Evolutionary conservation across 1,140 invertebrate species (phyloP), one percentile per base, ranked within the genome.

Genomic region (Neoseiulus cucumeris): DNA sequence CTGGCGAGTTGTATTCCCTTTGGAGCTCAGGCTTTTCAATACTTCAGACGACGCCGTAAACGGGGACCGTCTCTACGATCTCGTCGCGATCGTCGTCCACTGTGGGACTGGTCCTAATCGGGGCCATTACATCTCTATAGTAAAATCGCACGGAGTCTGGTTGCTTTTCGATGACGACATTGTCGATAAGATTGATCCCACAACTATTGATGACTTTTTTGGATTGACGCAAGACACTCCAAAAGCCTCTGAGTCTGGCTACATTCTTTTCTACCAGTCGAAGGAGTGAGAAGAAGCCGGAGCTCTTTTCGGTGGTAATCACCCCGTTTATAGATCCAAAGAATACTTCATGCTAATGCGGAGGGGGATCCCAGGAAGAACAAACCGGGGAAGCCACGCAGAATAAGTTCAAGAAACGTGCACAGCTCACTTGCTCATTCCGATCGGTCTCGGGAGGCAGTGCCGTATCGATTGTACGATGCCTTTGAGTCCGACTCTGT

Each of bases 111-210:
- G 94, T 59, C 92, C 94, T 70, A 99, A 98, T 79, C 81, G 96
- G 69, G 96, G 96, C 42, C 96, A 99, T 79, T 99, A 99, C 77
- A 98, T 99, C 77, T 96, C 90, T 75, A 94, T 99, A 77, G 95
- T 99, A 29, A 99, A 98, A 79, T 95, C 91, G 75, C 91, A 97
- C 78, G 91, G 93, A 33, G 92, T 96, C 76, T 99, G 95, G 96
- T 80, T 99, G 68, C 82, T 99, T 1, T 99, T 99, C 80, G 96
- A 99, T 78, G 95, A 99, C 79, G 96, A 99, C 76, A 91, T 98
- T 84, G 95, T 99, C 66, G 94, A 98, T 82, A 98, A 97, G 87
- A 97, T 98, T 72, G 94, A 98, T 75, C 89, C 92, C 25, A 91
- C 91, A 66, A 86, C 92, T 67, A 97, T 99, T 77, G 95, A 98